Evolutionary conservation across 92 coral and sea anemone genomes (phyloP), one percentile per base, ranked within the genome.

Genomic region (Galaxea fascicularis): DNA sequence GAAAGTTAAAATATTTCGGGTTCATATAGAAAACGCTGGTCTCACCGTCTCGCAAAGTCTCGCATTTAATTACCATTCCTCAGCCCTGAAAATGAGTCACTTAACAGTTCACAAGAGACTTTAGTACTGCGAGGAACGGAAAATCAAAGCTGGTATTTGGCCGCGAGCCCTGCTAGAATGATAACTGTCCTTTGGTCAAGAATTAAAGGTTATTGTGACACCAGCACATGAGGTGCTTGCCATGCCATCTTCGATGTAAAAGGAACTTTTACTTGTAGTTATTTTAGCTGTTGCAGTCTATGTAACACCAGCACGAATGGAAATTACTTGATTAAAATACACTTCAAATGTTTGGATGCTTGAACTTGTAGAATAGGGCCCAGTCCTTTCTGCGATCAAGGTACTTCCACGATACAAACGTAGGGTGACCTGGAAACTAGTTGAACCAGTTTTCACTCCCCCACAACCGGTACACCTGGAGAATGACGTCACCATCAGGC

Each of bases 401-500:
- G 74, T 73, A 65, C 76, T 78, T 63, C 83, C 85, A 28, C 63
- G 66, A 49, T 86, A 86, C 62, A 86, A 72, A 25, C 89, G 41
- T 28, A 82, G 54, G 71, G 70, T 64, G 26, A 79, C 90, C 30
- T 62, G 73, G 71, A 54, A 71, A 5, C 27, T 71, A 12, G 70
- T 11, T 22, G 79, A 79, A 44, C 86, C 75, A 6, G 66, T 46
- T 0, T 3, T 0, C 10, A 79, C 90, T 63, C 68, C 68, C 68
- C 68, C 68, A 63, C 68, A 63, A 35, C 8, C 68, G 68, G 68
- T 24, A 63, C 35, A 35, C 68, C 28, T 63, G 68, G 0, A 63
- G 28, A 63, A 63, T 63, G 68, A 63, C 41, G 39, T 63, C 35
- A 63, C 68, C 35, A 26, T 26, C 3, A 12, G 68, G 24, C 13